Evolutionary conservation across 2,888 invertebrate genomes (phyloP).

Genomic region (Pheosia gnoma): DNA sequence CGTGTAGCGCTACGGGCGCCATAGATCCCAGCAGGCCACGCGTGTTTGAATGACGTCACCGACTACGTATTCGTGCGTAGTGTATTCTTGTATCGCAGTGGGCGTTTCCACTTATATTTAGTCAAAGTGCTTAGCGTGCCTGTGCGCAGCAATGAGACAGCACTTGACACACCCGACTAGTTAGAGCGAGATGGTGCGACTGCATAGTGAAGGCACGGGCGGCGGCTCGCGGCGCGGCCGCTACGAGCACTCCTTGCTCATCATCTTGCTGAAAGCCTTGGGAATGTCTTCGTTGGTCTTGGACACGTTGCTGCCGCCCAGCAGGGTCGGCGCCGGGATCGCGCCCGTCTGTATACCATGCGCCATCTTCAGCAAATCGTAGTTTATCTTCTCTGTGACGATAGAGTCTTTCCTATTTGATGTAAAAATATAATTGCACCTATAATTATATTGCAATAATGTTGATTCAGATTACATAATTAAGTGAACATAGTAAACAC

Average conservation of each 20-base stretch:
- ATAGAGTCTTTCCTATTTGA: conserved; percentile 91
- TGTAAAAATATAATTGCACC: neutral
- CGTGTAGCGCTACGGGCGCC: no score
- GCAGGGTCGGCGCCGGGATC: conserved; percentile 88
- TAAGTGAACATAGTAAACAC: no score
- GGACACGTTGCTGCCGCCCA: conserved; percentile 88
- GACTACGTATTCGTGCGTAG: conserved; percentile 3
- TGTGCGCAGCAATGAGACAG: no score
- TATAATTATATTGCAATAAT: no score
- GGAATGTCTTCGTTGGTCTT: conserved; percentile 95
- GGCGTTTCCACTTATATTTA: no score
- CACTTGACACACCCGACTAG: no score
- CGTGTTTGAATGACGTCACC: conserved; percentile 23
- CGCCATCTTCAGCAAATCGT: conserved; percentile 92
- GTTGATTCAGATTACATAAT: no score
- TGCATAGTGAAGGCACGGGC: conserved; percentile 25
- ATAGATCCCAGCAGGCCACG: no score
- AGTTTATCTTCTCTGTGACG: conserved; percentile 94
- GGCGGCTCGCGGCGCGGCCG: conserved; percentile 18
- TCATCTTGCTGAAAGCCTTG: conserved; percentile 87
- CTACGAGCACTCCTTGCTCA: conserved; percentile 77
- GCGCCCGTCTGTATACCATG: conserved; percentile 89
- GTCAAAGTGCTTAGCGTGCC: no score
- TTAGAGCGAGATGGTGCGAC: conserved; percentile 16
- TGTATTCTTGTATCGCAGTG: no score